Conservation (phyloP, 1,140 invertebrate genomes). For the Drosophila aff. region DNA sequence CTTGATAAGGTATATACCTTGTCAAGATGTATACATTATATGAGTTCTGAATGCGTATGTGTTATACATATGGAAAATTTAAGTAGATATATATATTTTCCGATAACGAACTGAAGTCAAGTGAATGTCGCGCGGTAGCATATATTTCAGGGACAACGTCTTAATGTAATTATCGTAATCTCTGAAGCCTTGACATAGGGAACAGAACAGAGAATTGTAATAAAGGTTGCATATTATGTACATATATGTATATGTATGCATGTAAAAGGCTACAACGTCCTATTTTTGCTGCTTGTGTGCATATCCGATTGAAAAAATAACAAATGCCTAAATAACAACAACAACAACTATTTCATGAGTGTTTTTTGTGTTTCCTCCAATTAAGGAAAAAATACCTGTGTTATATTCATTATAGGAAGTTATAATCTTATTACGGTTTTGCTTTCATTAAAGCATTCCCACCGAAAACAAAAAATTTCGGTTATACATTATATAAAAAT, state of each 20-base stretch:
- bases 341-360: constrained; percentile 48
- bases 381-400: constrained; percentile 54
- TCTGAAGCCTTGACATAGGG: constrained; percentile 9
- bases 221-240: constrained; percentile 26
- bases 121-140: constrained; percentile 21
- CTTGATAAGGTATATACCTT: too few relatives aligned
- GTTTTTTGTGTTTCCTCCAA: constrained; percentile 17
- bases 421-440: constrained; percentile 78
- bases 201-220: constrained; percentile 12
- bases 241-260: constrained; percentile 10
- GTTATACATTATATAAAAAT: constrained; percentile 74
- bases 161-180: constrained; percentile 22
- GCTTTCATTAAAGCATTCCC: constrained; percentile 80
- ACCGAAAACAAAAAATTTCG: constrained; percentile 66
- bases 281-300: constrained; percentile 35
- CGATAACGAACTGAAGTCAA: constrained; percentile 25
- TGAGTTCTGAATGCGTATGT: neutral
- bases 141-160: constrained; percentile 32
- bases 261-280: constrained; percentile 27
- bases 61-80: constrained; percentile 4
- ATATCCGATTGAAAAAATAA: constrained; percentile 27
- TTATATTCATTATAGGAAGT: constrained; percentile 79
- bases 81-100: neutral
- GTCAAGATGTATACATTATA: too few relatives aligned
- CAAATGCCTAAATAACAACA: constrained; percentile 26